These are phyloP conservation scores for Ptyas mucosa DNA, from an alignment of 2,113 vertebrate species.

Conservation along the genomic window DNA sequence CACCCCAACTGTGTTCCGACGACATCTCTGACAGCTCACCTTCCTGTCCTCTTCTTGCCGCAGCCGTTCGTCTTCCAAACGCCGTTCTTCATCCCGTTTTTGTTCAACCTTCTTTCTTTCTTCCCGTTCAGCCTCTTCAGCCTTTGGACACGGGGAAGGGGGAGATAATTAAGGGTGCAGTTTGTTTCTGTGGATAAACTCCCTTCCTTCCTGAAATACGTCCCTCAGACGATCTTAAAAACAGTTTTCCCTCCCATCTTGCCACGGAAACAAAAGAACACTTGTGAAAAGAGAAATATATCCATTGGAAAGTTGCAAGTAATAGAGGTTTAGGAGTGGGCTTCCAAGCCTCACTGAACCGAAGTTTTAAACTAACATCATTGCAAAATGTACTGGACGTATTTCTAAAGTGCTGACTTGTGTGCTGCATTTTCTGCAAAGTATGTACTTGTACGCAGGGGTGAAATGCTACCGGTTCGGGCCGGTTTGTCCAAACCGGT, in stretches of 20 bases:
- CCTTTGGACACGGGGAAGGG: conserved; percentile 62
- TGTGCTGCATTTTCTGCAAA: too few relatives aligned
- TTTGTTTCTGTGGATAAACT: not conserved
- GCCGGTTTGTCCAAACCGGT: too few relatives aligned
- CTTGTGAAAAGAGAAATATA: too few relatives aligned
- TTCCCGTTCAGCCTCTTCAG: conserved; percentile 89
- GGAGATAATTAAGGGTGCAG: not conserved
- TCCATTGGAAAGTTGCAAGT: too few relatives aligned
- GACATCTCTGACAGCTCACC: conserved; percentile 47
- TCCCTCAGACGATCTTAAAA: not conserved
- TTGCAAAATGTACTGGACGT: too few relatives aligned
- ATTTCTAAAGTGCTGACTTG: too few relatives aligned
- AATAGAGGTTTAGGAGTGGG: too few relatives aligned
- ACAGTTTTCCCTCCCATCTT: not conserved
- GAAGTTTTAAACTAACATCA: too few relatives aligned
- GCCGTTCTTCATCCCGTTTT: conserved; percentile 83
- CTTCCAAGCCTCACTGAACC: too few relatives aligned
- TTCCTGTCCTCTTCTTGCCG: conserved; percentile 77
- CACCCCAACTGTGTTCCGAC: rapidly evolving
- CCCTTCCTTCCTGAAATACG: too few relatives aligned
- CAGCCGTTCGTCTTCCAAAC: conserved; percentile 82
- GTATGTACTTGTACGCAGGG: too few relatives aligned
- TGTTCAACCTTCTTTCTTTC: conserved; percentile 86
- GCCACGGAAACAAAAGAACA: not conserved
- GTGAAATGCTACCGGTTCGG: too few relatives aligned